Evolutionary conservation across 2,113 vertebrate genomes (phyloP), one percentile per base, ranked within the genome.

Genomic region (Tichodroma muraria): DNA sequence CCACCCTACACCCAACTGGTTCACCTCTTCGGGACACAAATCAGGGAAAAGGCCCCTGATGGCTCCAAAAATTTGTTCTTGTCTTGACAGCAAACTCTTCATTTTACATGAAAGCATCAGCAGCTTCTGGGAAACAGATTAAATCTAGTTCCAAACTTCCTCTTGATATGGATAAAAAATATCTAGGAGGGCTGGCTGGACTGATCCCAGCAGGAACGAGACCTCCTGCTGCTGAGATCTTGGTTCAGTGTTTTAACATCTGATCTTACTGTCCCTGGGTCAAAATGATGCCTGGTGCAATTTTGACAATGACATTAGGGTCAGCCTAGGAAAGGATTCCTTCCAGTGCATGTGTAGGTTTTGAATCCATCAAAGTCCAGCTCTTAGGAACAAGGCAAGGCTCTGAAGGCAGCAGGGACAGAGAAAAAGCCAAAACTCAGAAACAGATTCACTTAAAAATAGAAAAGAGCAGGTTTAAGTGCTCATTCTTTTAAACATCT

Each of bases 221-320:
- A 24, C 89, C 95, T 93, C 97, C 96, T 95, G 92, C 63, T 84
- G 95, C 40, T 45, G 61, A 70, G 35, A 78, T 37, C 71, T 77
- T 79, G 79, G 72, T 92, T 96, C 90, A 92, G 65, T 61, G 89
- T 57, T 95, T 71, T 35, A 85, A 66, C 95, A 91, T 93, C 87
- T 54, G 83, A 87, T 86, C 87, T 75, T n/a, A n/a, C 63, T 25
- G 21, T 85, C 87, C 83, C 71, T 73, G 87, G 54, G 81, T 85
- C 84, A 88, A 23, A 76, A 25, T 2, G 21, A 45, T 45, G 57
- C 65, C 61, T 69, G 73, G 8, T 82, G 78, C 66, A 59, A 82
- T 66, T 31, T 0, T 69, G 66, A 71, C 93, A 84, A 52, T 59
- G 40, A 80, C 54, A 65, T 42, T 10, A 30, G 18, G 72, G 68